A percentile compares a stretch with the other conserved stretches of the same genome.
Evolutionary conservation across 2,797 vertebrate species (phyloP).

Genomic region (Furcifer pardalis): DNA sequence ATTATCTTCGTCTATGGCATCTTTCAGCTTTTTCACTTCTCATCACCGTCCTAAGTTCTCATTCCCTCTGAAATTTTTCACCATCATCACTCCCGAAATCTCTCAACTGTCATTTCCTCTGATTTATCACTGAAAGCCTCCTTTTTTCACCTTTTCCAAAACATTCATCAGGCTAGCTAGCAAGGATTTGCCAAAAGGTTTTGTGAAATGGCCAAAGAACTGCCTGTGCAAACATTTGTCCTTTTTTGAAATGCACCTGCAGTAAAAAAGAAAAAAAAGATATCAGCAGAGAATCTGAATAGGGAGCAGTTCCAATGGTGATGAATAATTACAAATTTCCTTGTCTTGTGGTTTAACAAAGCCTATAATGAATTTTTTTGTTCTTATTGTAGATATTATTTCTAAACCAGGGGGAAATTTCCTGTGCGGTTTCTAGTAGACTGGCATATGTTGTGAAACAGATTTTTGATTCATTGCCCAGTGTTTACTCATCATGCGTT

Average conservation of each 20-base stretch:
- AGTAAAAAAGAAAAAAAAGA: conserved; percentile 34
- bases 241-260: neutral
- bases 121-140: no score
- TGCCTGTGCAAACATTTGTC: neutral
- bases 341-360: neutral
- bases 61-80: no score
- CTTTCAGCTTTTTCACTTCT: no score
- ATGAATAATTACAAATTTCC: neutral
- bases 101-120: no score
- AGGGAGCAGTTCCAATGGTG: neutral
- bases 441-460: conserved; percentile 33
- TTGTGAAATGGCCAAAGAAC: neutral
- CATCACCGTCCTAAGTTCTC: no score
- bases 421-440: conserved; percentile 36
- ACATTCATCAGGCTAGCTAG: neutral
- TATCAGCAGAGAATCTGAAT: neutral
- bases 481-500: conserved; percentile 53
- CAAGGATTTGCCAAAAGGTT: neutral
- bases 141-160: no score
- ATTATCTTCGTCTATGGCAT: no score
- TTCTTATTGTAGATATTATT: neutral
- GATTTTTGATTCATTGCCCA: conserved; percentile 47
- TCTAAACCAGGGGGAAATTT: conserved; percentile 26
- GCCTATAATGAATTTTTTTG: neutral
- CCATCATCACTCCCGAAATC: no score